Conservation (phyloP, 2,113 vertebrate genomes). For the Campylomormyrus tamandua region DNA sequence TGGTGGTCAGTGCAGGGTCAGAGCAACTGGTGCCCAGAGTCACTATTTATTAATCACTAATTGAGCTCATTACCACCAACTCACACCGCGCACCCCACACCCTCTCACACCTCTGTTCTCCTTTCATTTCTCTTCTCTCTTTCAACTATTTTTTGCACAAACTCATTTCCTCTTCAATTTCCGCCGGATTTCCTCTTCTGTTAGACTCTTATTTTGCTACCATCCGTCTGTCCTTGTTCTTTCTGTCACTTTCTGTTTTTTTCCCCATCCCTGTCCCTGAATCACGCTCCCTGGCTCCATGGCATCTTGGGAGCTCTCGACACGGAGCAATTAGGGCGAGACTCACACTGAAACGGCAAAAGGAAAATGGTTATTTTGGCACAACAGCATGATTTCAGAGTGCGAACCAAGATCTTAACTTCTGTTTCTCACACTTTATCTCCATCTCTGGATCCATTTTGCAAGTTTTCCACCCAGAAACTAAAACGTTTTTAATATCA, state of each 20-base stretch:
- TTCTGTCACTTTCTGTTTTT: conserved; percentile 32
- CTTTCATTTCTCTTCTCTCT: background rate
- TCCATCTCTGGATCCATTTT: conserved; percentile 10
- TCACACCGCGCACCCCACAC: conserved; percentile 72
- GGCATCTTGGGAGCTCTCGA: conserved; percentile 41
- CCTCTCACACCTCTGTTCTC: conserved; percentile 43
- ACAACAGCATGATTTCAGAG: background rate
- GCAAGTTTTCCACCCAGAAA: background rate
- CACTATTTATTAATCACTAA: conserved; percentile 99
- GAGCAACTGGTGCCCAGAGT: conserved; percentile 98
- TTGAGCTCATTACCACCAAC: conserved; percentile 99
- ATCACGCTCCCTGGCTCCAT: background rate
- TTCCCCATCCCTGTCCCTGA: background rate
- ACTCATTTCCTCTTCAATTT: background rate
- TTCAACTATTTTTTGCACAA: background rate
- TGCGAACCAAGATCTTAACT: background rate
- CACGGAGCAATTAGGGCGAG: conserved; percentile 16
- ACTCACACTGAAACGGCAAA: background rate
- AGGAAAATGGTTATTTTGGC: conserved; percentile 8
- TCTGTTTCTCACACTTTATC: background rate
- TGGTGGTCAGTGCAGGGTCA: conserved; percentile 83
- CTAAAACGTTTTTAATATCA: background rate
- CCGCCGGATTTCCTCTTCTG: background rate
- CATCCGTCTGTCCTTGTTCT: conserved; percentile 34
- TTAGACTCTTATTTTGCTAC: conserved; percentile 26